Conservation (phyloP, 2,113 vertebrate genomes). For the Epinephelus fuscoguttatus region DNA sequence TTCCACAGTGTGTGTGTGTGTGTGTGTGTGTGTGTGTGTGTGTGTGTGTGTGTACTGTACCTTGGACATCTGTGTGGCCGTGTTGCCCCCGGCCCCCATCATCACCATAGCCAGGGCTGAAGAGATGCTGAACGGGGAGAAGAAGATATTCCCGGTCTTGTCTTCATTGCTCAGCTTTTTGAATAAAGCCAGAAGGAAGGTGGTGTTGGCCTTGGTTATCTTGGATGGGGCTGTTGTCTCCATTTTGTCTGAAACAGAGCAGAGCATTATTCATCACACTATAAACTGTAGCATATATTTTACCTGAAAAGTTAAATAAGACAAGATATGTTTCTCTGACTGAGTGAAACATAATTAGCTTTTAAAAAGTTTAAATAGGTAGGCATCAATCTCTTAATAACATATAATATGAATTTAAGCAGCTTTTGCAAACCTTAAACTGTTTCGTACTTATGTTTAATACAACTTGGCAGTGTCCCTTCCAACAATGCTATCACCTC, state of each 20-base stretch:
- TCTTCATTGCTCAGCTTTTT: slow-evolving; percentile 80
- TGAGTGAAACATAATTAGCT: not conserved
- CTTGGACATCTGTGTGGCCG: slow-evolving; percentile 88
- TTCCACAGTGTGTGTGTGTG: not conserved
- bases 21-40: no score
- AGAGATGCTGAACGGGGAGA: slow-evolving; percentile 89
- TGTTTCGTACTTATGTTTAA: not conserved
- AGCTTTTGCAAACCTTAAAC: not conserved
- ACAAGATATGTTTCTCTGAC: not conserved
- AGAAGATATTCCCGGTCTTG: slow-evolving; percentile 84
- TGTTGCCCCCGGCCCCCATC: slow-evolving; percentile 87
- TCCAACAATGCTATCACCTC: not conserved
- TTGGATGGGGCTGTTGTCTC: not conserved
- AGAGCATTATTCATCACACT: not conserved
- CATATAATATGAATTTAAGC: not conserved
- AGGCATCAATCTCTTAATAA: not conserved
- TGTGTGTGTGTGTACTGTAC: slow-evolving; percentile 69
- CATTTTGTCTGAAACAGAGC: slow-evolving; percentile 4
- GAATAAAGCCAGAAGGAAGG: slow-evolving; percentile 88
- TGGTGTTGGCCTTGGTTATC: slow-evolving; percentile 82
- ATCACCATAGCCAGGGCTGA: slow-evolving; percentile 88
- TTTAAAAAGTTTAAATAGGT: not conserved
- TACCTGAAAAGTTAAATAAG: not conserved
- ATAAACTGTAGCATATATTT: not conserved
- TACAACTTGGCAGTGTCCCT: not conserved